Percentiles rank a stretch among this genome's conserved stretches.
Evolutionary conservation across 2,113 vertebrate species (phyloP).

Genomic region (Toxotes chatareus): DNA sequence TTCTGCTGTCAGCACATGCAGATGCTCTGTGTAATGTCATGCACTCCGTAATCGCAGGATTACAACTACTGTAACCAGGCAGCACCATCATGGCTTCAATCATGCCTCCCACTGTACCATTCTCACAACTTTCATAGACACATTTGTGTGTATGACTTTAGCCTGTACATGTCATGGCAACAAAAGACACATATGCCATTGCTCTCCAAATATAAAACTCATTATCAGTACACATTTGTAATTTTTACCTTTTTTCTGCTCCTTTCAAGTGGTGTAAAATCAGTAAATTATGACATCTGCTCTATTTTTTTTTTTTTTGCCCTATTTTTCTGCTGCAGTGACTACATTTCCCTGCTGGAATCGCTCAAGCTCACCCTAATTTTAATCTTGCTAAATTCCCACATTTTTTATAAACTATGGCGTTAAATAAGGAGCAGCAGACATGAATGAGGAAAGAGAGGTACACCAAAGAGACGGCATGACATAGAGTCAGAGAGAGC

Average conservation of each 20-base stretch:
- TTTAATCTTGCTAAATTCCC: conserved; percentile 25
- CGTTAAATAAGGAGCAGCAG: conserved; percentile 17
- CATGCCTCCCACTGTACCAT: conserved; percentile 22
- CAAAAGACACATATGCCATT: not conserved
- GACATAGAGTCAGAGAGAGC: conserved; percentile 22
- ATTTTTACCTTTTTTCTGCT: not conserved
- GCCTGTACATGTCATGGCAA: not conserved
- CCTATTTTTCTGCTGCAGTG: conserved; percentile 27
- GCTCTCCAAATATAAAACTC: not conserved
- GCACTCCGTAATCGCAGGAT: conserved; percentile 60
- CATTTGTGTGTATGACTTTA: conserved; percentile 16
- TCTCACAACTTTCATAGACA: conserved; percentile 10
- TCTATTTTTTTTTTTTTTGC: conserved; percentile 16
- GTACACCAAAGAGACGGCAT: conserved; percentile 38
- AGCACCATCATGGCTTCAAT: conserved; percentile 34
- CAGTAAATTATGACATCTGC: conserved; percentile 20
- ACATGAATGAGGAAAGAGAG: conserved; percentile 18
- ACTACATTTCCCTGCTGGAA: conserved; percentile 32
- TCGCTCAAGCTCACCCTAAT: conserved; percentile 5
- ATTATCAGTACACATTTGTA: not conserved
- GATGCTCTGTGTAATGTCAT: conserved; percentile 56
- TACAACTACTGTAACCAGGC: conserved; percentile 56
- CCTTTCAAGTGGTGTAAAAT: not conserved
- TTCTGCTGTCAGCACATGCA: conserved; percentile 55
- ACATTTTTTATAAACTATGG: not conserved